Conservation (phyloP, 2,888 invertebrate species). For the Acanthosepion lycidas region DNA sequence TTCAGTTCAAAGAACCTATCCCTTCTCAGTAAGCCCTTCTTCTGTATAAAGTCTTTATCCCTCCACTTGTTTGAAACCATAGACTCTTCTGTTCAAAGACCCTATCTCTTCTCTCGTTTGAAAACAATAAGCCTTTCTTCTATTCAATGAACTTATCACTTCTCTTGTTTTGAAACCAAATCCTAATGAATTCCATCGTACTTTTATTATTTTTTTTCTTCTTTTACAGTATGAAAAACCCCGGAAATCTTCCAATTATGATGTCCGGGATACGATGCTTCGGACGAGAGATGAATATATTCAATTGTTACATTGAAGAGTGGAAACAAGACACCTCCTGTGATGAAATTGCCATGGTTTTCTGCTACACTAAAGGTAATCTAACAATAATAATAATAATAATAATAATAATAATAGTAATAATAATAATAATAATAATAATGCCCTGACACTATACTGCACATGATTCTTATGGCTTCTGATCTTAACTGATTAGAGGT, state of each 20-base stretch:
- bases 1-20: too few species aligned
- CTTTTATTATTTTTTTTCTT: neutral
- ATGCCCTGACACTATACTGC: neutral
- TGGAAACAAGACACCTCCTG: slow-evolving; percentile 36
- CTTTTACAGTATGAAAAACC: slow-evolving; percentile 24
- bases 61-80: too few species aligned
- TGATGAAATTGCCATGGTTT: slow-evolving; percentile 60
- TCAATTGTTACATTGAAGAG: slow-evolving; percentile 1
- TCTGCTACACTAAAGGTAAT: slow-evolving; percentile 62
- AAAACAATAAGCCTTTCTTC: too few species aligned
- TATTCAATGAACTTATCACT: too few species aligned
- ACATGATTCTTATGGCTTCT: neutral
- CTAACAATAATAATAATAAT: neutral
- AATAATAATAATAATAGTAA: neutral
- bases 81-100: too few species aligned
- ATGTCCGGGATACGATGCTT: slow-evolving; percentile 37
- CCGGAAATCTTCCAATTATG: neutral
- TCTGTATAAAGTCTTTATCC: too few species aligned
- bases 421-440: neutral
- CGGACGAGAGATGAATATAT: slow-evolving; percentile 33
- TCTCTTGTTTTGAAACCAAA: too few species aligned
- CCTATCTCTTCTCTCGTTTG: too few species aligned
- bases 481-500: too few species aligned
- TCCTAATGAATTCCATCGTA: neutral
- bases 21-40: too few species aligned